A percentile compares a stretch with the other conserved stretches of the same genome.
Evolutionary conservation across 2,888 invertebrate genomes (phyloP).

Genomic region (Arctia plantaginis): DNA sequence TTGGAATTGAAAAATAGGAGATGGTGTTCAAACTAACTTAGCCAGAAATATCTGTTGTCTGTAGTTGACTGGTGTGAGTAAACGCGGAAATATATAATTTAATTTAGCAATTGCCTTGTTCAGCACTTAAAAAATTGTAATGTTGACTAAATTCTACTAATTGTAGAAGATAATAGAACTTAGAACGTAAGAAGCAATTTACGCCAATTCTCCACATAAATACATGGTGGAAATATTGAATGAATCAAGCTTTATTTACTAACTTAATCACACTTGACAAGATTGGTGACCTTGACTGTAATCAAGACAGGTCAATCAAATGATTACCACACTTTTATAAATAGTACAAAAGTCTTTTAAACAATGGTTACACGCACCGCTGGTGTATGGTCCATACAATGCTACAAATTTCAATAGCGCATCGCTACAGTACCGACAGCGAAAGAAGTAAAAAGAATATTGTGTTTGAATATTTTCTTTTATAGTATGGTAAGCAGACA

Average conservation of each 20-base stretch:
- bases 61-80: no score
- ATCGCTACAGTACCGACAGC: slow-evolving; percentile 3
- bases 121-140: no score
- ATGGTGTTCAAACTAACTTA: no score
- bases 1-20: no score
- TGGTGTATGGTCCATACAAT: slow-evolving; percentile 29
- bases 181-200: neutral
- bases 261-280: slow-evolving; percentile 7
- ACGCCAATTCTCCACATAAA: neutral
- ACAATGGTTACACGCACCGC: slow-evolving; percentile 31
- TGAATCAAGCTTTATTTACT: neutral
- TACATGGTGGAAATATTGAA: neutral
- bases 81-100: no score
- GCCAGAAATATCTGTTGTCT: no score
- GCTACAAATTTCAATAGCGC: slow-evolving; percentile 32
- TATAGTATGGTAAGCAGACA: no score
- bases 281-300: slow-evolving; percentile 16
- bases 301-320: slow-evolving; percentile 15
- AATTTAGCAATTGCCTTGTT: no score
- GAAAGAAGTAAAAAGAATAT: neutral
- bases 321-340: neutral
- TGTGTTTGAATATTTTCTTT: no score
- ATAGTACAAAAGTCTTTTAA: slow-evolving; percentile 19
- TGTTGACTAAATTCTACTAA: no score
- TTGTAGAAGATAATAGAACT: no score